phyloP scores from a whole-genome alignment of 2,113 vertebrate genomes.

The Lathamus discolor region DNA sequence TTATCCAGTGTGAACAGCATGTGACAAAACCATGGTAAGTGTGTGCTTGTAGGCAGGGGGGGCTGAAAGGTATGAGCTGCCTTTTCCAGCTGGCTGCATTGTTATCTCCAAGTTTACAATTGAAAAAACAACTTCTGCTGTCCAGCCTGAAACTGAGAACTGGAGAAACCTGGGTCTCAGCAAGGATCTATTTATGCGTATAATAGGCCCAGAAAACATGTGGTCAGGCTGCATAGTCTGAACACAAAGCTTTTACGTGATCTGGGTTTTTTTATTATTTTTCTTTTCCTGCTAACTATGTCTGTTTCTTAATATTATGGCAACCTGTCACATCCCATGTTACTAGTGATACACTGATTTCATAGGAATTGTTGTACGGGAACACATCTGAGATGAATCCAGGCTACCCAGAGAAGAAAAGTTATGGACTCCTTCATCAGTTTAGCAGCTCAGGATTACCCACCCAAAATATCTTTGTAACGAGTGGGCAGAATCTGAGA shows the following conservation, averaged over 20 bases:
- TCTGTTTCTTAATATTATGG: background rate
- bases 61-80: background rate
- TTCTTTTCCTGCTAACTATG: background rate
- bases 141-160: background rate
- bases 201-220: background rate
- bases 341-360: background rate
- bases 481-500: background rate
- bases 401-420: background rate
- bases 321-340: background rate
- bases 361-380: background rate
- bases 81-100: background rate
- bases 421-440: background rate
- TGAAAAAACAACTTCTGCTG: background rate
- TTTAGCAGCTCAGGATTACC: background rate
- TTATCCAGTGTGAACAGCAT: fast-evolving
- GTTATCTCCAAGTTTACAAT: background rate
- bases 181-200: background rate
- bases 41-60: background rate
- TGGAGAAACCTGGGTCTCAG: background rate
- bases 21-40: background rate
- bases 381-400: background rate
- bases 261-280: background rate
- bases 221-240: background rate
- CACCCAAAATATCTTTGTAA: background rate
- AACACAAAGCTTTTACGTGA: background rate